Percentiles rank a stretch among this genome's conserved stretches.
Conservation (phyloP, 2,797 vertebrate genomes). For the Enteromius mattozi region DNA sequence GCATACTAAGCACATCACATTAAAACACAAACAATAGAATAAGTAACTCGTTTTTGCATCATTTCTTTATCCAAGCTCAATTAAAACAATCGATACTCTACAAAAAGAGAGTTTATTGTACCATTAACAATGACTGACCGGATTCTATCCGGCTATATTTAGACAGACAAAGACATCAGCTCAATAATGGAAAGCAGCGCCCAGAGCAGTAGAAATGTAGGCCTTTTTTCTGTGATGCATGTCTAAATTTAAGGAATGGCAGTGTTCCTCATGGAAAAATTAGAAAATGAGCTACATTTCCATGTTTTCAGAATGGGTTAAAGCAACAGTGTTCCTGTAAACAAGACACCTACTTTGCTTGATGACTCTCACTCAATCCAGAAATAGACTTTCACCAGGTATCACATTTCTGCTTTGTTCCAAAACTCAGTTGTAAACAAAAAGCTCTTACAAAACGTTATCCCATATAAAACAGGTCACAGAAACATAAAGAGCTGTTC, state of each 20-base stretch:
- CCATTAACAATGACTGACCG: not conserved
- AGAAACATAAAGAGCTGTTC: not conserved
- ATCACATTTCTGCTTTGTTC: slow-evolving; percentile 55
- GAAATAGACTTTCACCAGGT: slow-evolving; percentile 56
- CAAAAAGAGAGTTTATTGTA: not conserved
- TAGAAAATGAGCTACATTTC: not conserved
- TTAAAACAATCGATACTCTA: slow-evolving; percentile 1
- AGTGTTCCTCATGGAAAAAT: not conserved
- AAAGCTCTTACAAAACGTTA: not conserved
- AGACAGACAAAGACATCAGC: slow-evolving; percentile 12
- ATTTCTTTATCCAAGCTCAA: no score
- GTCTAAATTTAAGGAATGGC: not conserved
- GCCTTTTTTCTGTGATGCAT: not conserved
- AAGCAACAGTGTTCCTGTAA: not conserved
- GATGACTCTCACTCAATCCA: slow-evolving; percentile 26
- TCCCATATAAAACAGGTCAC: not conserved
- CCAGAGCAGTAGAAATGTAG: not conserved
- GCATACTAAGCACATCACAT: not conserved
- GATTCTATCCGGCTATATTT: slow-evolving; percentile 32
- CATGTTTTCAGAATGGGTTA: not conserved
- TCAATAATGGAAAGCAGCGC: slow-evolving; percentile 23
- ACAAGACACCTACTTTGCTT: slow-evolving; percentile 3
- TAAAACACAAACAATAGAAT: not conserved
- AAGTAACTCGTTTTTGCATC: not conserved
- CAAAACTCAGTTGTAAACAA: slow-evolving; percentile 25